These are phyloP conservation scores for Caenorhabditis tropicalis DNA, from an alignment of 1,140 invertebrate genomes.

Conservation along the genomic window DNA sequence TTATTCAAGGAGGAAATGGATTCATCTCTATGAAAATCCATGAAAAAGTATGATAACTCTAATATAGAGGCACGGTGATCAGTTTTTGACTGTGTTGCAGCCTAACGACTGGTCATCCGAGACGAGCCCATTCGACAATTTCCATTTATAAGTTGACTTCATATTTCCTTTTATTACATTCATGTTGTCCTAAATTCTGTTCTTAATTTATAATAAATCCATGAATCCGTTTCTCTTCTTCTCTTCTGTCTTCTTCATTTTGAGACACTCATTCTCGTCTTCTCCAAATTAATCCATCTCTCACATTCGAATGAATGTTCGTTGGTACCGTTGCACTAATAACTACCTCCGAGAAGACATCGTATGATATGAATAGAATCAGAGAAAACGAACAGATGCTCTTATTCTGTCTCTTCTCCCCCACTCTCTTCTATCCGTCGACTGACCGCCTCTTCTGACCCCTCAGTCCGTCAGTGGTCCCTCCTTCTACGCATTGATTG, in stretches of 20 bases:
- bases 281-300: background rate
- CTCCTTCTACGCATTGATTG: conserved; percentile 6
- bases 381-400: conserved; percentile 30
- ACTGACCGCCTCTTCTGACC: no score
- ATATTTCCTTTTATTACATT: background rate
- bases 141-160: background rate
- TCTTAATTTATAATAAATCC: background rate
- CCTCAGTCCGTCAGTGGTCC: conserved; percentile 9
- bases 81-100: background rate
- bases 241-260: background rate
- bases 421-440: background rate
- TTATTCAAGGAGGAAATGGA: no score
- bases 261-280: background rate
- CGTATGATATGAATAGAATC: background rate
- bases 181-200: background rate
- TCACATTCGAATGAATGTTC: background rate
- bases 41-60: no score
- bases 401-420: background rate
- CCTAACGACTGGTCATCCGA: background rate
- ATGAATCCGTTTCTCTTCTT: background rate
- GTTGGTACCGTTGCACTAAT: conserved; percentile 15
- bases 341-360: background rate
- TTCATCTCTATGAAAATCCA: no score
- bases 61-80: no score
- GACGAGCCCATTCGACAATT: background rate